Conservation (phyloP, 2,113 vertebrate genomes). For the Thryonomys swinderianus region DNA sequence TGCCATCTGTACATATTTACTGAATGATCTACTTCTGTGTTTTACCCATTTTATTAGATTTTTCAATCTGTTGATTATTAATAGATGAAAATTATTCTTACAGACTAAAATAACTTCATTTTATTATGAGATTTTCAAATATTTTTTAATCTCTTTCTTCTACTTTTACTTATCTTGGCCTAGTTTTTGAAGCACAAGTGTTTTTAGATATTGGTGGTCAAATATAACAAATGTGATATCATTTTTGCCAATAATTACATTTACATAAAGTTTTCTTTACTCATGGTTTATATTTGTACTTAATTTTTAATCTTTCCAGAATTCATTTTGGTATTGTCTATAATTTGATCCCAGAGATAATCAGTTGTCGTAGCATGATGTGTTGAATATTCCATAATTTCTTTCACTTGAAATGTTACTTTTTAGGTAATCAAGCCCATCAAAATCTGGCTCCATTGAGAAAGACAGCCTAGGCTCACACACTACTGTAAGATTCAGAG, state of each 20-base stretch:
- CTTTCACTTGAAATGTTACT: constrained; percentile 66
- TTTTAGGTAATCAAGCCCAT: not conserved
- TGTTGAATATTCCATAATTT: constrained; percentile 75
- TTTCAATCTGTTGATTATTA: constrained; percentile 29
- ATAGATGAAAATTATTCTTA: not conserved
- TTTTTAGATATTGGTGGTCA: constrained; percentile 35
- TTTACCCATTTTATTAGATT: not conserved
- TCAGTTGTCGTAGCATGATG: constrained; percentile 64
- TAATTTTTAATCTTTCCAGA: constrained; percentile 63
- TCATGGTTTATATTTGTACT: constrained; percentile 44
- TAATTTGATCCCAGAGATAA: constrained; percentile 56
- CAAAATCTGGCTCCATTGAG: not conserved
- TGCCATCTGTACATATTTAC: not conserved
- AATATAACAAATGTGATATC: constrained; percentile 8
- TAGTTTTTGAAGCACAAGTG: constrained; percentile 37
- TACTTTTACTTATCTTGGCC: constrained; percentile 36
- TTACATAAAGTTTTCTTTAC: constrained; percentile 38
- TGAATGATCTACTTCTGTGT: not conserved
- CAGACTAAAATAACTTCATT: not conserved
- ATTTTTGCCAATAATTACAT: constrained; percentile 24
- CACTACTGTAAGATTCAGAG: not conserved
- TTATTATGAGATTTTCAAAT: constrained; percentile 27
- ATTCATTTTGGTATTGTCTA: constrained; percentile 67
- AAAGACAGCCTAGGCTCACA: constrained; percentile 21
- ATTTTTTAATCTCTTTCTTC: not conserved